phyloP scores from a whole-genome alignment of 2,113 vertebrate genomes.

The Nothocercus julius region DNA sequence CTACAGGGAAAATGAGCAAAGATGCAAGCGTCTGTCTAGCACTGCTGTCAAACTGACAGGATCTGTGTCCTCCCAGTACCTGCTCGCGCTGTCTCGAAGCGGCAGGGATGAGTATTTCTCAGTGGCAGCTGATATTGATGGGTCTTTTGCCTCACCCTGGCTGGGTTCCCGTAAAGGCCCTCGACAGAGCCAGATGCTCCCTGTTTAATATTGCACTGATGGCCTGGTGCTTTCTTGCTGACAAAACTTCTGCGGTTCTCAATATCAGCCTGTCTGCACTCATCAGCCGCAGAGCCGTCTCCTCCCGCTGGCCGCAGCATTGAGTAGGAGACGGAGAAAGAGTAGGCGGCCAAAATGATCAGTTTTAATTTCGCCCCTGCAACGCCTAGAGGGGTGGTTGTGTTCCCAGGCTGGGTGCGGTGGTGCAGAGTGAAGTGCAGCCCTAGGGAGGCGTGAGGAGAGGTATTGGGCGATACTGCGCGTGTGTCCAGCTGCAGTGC shows the following conservation, averaged over 20 bases:
- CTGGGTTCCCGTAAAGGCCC: neutral
- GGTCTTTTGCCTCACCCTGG: neutral
- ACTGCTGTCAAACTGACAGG: neutral
- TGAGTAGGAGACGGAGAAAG: constrained; percentile 9
- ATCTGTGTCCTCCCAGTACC: neutral
- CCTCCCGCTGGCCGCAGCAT: neutral
- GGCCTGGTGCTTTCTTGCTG: constrained; percentile 79
- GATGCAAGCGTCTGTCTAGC: neutral
- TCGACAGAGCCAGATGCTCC: constrained; percentile 46
- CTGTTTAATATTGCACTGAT: constrained; percentile 82
- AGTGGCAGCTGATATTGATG: neutral
- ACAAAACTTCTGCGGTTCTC: constrained; percentile 63
- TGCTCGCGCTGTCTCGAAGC: neutral
- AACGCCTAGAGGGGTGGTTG: neutral
- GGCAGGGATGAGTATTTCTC: neutral
- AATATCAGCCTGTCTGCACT: constrained; percentile 83
- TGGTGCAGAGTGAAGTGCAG: neutral
- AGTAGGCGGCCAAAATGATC: constrained; percentile 13
- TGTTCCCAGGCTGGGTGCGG: neutral
- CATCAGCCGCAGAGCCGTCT: constrained; percentile 77
- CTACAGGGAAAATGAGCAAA: neutral
- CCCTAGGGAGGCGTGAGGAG: neutral
- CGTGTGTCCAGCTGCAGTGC: neutral
- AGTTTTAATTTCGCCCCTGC: constrained; percentile 22
- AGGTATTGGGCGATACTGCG: neutral